Conservation (phyloP, 1,140 invertebrate genomes). For the Theocolax elegans region DNA sequence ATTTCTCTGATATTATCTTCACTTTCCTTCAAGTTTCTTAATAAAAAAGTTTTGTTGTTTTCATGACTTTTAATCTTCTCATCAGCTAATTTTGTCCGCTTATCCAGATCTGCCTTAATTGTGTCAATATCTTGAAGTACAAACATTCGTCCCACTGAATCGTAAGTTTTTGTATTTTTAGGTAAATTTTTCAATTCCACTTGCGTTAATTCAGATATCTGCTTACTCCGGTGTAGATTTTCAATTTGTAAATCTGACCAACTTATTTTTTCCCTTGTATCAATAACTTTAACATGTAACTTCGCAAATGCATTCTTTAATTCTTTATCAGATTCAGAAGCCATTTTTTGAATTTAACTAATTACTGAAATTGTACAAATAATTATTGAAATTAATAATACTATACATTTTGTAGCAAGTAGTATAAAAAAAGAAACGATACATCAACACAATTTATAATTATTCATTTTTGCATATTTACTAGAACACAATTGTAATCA, state of each 20-base stretch:
- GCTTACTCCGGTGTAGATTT: slow-evolving; percentile 74
- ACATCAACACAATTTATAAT: not conserved
- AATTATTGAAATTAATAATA: not conserved
- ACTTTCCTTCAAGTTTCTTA: slow-evolving; percentile 83
- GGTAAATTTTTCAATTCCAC: slow-evolving; percentile 70
- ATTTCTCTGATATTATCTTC: slow-evolving; percentile 88
- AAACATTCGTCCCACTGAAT: slow-evolving; percentile 88
- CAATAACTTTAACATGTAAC: slow-evolving; percentile 84
- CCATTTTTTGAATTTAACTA: slow-evolving; percentile 47
- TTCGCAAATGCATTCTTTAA: slow-evolving; percentile 83
- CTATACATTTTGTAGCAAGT: no score
- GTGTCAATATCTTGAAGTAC: slow-evolving; percentile 75
- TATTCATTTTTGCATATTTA: not conserved
- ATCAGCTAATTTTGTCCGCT: slow-evolving; percentile 71
- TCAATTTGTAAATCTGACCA: slow-evolving; percentile 84
- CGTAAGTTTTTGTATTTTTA: slow-evolving; percentile 76
- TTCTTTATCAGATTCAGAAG: slow-evolving; percentile 66
- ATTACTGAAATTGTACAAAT: slow-evolving; percentile 3
- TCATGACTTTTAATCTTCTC: slow-evolving; percentile 81
- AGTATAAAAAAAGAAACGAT: not conserved
- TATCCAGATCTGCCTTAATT: slow-evolving; percentile 74
- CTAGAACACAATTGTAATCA: not conserved
- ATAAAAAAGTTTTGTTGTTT: slow-evolving; percentile 80
- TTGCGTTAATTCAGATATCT: slow-evolving; percentile 79
- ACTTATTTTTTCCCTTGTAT: slow-evolving; percentile 83